These are phyloP conservation scores for Heloderma charlesbogerti DNA, from an alignment of 2,113 vertebrate species.

Conservation along the genomic window DNA sequence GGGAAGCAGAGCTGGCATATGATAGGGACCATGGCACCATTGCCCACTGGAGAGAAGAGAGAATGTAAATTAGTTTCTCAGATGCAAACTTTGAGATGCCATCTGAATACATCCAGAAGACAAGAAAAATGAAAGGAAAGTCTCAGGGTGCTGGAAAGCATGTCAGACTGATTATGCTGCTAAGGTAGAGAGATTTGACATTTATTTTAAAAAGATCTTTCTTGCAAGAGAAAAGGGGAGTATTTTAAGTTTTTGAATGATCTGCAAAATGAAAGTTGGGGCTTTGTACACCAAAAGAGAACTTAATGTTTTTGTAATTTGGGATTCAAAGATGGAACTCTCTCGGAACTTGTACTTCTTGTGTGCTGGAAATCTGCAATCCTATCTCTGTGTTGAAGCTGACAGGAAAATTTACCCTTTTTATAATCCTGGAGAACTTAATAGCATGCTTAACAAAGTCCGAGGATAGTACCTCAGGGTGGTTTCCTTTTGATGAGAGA, in stretches of 20 bases:
- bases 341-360: slow-evolving; percentile 53
- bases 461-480: too few species aligned
- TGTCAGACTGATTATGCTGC: background rate
- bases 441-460: too few species aligned
- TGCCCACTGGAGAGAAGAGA: slow-evolving; percentile 43
- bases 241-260: background rate
- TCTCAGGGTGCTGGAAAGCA: background rate
- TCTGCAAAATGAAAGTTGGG: too few species aligned
- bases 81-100: background rate
- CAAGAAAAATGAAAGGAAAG: background rate
- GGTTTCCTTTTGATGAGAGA: too few species aligned
- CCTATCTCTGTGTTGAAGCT: slow-evolving; percentile 61
- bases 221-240: background rate
- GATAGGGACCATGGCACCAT: slow-evolving; percentile 57
- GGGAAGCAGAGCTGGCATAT: slow-evolving; percentile 54
- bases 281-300: background rate
- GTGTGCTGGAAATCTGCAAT: slow-evolving; percentile 51
- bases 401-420: slow-evolving; percentile 69
- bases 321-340: slow-evolving; percentile 38
- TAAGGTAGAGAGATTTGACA: slow-evolving; percentile 22
- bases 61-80: background rate
- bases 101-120: slow-evolving; percentile 22
- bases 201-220: slow-evolving; percentile 50
- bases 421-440: slow-evolving; percentile 63
- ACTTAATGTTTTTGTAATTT: background rate